Conservation (phyloP, 2,113 vertebrate genomes). For the Sorex fumeus region DNA sequence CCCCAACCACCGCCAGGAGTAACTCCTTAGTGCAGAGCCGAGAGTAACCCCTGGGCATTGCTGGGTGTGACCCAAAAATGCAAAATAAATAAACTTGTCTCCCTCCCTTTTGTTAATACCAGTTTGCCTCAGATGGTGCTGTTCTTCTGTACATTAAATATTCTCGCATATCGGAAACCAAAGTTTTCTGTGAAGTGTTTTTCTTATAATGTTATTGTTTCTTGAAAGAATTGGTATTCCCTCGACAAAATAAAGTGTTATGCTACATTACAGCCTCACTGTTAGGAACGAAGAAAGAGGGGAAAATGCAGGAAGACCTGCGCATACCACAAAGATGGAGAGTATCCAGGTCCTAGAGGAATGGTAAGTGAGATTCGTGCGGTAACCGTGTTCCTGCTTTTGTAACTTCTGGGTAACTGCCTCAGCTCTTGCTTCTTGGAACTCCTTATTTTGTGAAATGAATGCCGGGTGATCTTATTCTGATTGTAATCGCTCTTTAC, state of each 20-base stretch:
- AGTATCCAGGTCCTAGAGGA: slow-evolving; percentile 91
- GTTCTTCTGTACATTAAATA: neutral
- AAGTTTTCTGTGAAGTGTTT: slow-evolving; percentile 58
- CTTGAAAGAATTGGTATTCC: slow-evolving; percentile 85
- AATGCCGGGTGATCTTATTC: neutral
- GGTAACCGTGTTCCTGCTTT: accelerated
- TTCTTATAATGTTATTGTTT: slow-evolving; percentile 61
- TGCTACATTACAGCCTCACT: slow-evolving; percentile 92
- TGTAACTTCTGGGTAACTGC: accelerated
- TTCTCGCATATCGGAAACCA: neutral
- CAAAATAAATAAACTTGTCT: neutral
- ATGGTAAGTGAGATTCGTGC: slow-evolving; percentile 86
- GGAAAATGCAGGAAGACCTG: slow-evolving; percentile 87
- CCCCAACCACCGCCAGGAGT: too few species aligned
- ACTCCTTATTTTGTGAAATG: neutral
- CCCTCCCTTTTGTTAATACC: neutral
- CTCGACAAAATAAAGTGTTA: slow-evolving; percentile 90
- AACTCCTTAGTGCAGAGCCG: too few species aligned
- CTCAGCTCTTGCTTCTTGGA: neutral
- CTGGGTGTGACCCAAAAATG: too few species aligned
- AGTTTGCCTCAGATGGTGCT: neutral
- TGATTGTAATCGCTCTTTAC: neutral
- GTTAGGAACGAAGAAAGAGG: slow-evolving; percentile 93
- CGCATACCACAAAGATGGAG: slow-evolving; percentile 91
- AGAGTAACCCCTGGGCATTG: too few species aligned